Evolutionary conservation across 2,113 vertebrate species (phyloP).

Genomic region (Verasper variegatus): DNA sequence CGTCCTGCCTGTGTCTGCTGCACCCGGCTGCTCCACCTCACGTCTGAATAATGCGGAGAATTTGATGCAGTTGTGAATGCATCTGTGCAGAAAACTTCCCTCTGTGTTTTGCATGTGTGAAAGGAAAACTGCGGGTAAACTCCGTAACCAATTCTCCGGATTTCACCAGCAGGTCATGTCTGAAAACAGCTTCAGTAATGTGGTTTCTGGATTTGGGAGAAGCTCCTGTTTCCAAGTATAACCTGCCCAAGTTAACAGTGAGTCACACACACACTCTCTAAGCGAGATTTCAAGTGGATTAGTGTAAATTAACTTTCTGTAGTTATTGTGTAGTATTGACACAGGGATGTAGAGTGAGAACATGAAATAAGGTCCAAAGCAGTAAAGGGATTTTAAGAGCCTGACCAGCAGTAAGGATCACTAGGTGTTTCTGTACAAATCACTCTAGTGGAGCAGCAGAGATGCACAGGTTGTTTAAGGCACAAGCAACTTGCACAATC

Average conservation of each 20-base stretch:
- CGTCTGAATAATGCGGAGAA: no score
- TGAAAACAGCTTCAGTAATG: not conserved
- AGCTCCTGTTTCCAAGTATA: conserved; percentile 6
- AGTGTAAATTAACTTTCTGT: conserved; percentile 2
- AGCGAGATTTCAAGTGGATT: not conserved
- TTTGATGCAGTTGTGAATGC: no score
- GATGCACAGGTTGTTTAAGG: conserved; percentile 85
- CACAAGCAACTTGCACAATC: conserved; percentile 83
- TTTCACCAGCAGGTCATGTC: no score
- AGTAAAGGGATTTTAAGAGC: conserved; percentile 41
- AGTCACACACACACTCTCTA: not conserved
- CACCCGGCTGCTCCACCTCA: no score
- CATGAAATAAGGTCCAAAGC: conserved; percentile 13
- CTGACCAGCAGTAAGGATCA: conserved; percentile 20
- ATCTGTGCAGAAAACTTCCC: no score
- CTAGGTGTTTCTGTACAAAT: conserved; percentile 2
- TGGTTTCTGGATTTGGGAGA: conserved; percentile 28
- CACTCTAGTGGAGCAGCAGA: conserved; percentile 81
- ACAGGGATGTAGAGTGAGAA: not conserved
- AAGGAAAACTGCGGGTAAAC: no score
- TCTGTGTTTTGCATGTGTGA: no score
- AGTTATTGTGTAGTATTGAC: not conserved
- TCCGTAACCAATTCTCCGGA: no score
- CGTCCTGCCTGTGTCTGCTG: no score
- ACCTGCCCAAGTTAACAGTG: conserved; percentile 1